Percentiles rank a stretch among this genome's conserved stretches.
Conservation (phyloP, 2,113 vertebrate species). For the Eubucco bourcierii region DNA sequence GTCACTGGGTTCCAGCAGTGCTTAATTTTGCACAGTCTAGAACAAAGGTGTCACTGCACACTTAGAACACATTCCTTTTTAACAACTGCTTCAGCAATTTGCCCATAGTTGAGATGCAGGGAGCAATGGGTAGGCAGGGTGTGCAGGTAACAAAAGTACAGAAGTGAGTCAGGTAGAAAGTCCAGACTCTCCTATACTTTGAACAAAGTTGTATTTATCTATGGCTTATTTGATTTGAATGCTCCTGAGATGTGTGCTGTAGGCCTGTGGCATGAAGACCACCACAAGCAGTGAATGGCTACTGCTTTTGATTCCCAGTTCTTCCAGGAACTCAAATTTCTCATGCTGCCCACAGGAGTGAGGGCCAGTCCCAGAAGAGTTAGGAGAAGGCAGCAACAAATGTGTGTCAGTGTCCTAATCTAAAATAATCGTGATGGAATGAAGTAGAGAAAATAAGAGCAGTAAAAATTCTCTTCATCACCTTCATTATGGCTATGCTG, state of each 20-base stretch:
- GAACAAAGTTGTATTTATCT: background rate
- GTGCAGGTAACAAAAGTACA: background rate
- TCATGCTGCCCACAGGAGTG: accelerated
- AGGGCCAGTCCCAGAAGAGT: background rate
- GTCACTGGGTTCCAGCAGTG: background rate
- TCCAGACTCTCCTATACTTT: background rate
- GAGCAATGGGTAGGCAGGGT: background rate
- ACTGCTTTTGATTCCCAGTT: background rate
- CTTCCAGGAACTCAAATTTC: background rate
- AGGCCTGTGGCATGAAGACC: background rate
- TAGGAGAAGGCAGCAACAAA: background rate
- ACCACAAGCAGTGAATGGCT: no score
- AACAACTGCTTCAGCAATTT: background rate
- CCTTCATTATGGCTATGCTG: background rate
- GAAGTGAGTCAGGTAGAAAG: background rate
- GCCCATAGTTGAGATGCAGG: background rate
- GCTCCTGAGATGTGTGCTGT: background rate
- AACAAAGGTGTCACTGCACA: background rate
- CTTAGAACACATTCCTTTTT: background rate
- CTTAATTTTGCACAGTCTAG: background rate
- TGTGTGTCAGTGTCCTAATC: background rate
- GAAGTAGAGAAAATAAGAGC: accelerated
- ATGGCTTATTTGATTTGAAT: background rate
- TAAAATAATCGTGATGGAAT: background rate
- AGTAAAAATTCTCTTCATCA: background rate